These are phyloP conservation scores for Cosmia pyralina DNA, from an alignment of 2,888 invertebrate genomes.

Conservation along the genomic window DNA sequence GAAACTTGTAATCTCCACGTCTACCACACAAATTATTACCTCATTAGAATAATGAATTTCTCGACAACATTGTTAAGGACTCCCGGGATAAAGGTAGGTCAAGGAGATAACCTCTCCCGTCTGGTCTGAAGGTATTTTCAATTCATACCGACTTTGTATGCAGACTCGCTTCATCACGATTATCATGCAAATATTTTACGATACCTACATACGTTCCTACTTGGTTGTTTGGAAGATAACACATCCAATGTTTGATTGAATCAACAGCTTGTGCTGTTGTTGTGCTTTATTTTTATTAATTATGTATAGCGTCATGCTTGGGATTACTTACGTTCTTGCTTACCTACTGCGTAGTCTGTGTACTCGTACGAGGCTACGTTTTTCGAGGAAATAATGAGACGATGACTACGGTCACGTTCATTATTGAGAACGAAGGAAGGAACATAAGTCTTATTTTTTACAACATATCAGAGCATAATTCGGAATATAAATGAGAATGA, in stretches of 20 bases:
- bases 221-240: conserved; percentile 46
- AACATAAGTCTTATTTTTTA: too few species aligned
- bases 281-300: conserved; percentile 45
- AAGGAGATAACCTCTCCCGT: conserved; percentile 57
- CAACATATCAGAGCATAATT: too few species aligned
- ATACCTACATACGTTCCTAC: background rate
- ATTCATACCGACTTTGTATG: conserved; percentile 37
- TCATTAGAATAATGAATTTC: conserved; percentile 57
- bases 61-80: conserved; percentile 43
- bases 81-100: conserved; percentile 48
- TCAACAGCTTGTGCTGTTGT: conserved; percentile 45
- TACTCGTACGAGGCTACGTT: background rate
- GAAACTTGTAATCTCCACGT: conserved; percentile 25
- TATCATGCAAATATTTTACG: conserved; percentile 57
- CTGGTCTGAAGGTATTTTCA: conserved; percentile 41
- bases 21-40: conserved; percentile 43
- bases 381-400: conserved; percentile 18
- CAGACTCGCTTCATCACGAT: conserved; percentile 49
- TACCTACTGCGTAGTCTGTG: conserved; percentile 24
- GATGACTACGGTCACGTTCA: conserved; percentile 11
- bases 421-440: background rate
- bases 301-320: conserved; percentile 33
- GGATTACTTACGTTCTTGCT: conserved; percentile 17
- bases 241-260: conserved; percentile 45
- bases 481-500: background rate